Percentiles rank a stretch among this genome's conserved stretches.
Conservation (phyloP, 2,797 vertebrate species). For the Gallinago stenura region DNA sequence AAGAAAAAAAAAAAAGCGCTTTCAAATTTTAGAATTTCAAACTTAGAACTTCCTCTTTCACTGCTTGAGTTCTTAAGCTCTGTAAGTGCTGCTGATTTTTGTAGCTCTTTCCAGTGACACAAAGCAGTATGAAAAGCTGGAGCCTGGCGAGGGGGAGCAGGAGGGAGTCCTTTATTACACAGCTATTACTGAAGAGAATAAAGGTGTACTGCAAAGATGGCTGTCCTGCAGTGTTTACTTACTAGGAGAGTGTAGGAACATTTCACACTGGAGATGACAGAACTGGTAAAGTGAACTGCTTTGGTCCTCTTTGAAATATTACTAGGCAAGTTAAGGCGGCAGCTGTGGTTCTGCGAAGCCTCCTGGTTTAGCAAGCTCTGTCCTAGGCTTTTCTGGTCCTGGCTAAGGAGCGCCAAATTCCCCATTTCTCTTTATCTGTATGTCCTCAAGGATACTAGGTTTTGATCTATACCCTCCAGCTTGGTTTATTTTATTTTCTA, state of each 20-base stretch:
- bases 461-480: not conserved
- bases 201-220: not conserved
- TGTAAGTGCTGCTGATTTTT: not conserved
- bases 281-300: not conserved
- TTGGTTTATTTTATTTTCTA: not conserved
- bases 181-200: not conserved
- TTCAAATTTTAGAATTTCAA: not conserved
- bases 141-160: not conserved
- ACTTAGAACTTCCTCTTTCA: not conserved
- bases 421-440: not conserved
- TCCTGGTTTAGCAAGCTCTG: not conserved
- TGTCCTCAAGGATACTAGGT: not conserved
- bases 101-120: not conserved
- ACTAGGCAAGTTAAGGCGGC: not conserved
- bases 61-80: not conserved
- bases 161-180: not conserved
- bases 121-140: not conserved
- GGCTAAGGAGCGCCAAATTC: not conserved
- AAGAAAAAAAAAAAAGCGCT: not conserved
- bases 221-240: not conserved
- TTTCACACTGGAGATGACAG: not conserved
- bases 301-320: not conserved
- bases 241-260: not conserved
- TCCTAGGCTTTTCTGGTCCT: not conserved
- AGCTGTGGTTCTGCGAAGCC: not conserved